Evolutionary conservation across 2,113 vertebrate species (phyloP).

Genomic region (Propithecus coquereli): DNA sequence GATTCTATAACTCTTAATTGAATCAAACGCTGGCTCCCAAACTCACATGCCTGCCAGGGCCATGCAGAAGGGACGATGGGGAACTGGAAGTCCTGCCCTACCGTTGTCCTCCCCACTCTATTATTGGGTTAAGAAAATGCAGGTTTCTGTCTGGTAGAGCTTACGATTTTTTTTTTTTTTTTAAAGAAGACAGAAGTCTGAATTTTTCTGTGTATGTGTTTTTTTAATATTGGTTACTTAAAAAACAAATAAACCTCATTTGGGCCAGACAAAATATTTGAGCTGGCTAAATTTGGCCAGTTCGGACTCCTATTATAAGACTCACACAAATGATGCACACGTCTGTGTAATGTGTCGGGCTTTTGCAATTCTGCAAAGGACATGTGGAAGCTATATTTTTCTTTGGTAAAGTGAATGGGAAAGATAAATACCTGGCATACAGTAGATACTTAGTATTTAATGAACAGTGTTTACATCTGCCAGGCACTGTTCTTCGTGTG

Average conservation of each 20-base stretch:
- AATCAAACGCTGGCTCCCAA: not conserved
- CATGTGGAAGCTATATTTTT: not conserved
- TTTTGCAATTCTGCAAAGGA: not conserved
- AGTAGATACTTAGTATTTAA: conserved; percentile 3
- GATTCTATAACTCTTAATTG: not conserved
- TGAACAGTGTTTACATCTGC: conserved; percentile 4
- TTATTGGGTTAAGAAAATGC: not conserved
- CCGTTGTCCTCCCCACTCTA: accelerated
- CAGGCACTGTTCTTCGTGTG: not conserved
- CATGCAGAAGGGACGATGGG: not conserved
- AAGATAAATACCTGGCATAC: not conserved
- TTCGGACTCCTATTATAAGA: not conserved
- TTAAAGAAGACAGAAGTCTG: not conserved
- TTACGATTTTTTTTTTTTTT: not conserved
- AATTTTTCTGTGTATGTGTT: not conserved
- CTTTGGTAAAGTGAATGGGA: not conserved
- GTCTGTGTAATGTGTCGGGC: not conserved
- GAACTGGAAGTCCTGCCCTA: not conserved
- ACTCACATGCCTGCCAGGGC: not conserved
- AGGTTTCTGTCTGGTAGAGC: not conserved
- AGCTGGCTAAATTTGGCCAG: not conserved
- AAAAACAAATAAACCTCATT: not conserved
- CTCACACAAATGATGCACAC: not conserved
- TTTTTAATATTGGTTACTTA: not conserved
- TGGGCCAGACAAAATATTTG: not conserved